Evolutionary conservation across 1,140 invertebrate genomes (phyloP).

Genomic region (Plodia interpunctella): DNA sequence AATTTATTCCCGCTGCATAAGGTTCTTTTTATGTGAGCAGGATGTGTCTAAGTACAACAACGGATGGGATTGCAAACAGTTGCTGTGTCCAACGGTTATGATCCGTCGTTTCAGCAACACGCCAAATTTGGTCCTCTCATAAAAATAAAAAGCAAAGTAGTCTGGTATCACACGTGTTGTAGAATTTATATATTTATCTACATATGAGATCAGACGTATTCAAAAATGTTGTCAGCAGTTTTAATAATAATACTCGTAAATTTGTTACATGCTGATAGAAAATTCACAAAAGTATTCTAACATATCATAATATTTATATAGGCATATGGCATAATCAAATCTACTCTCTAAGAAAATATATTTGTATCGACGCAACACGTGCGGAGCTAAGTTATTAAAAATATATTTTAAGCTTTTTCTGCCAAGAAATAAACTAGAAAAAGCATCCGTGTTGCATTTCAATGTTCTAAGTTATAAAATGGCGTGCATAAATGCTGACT

Average conservation of each 20-base stretch:
- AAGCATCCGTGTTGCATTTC: no score
- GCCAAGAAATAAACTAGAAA: no score
- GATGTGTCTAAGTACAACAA: slow-evolving; percentile 38
- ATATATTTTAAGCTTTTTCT: not conserved
- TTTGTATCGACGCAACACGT: no score
- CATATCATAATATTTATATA: no score
- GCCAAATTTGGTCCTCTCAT: slow-evolving; percentile 62
- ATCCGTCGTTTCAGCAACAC: slow-evolving; percentile 60
- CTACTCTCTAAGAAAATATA: no score
- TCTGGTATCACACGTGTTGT: slow-evolving; percentile 46
- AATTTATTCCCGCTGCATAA: slow-evolving; percentile 16
- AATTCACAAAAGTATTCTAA: no score
- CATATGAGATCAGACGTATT: slow-evolving; percentile 2
- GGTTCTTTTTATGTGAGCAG: slow-evolving; percentile 17
- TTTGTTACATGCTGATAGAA: no score
- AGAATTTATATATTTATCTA: slow-evolving; percentile 26
- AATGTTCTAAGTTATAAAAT: no score
- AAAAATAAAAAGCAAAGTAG: slow-evolving; percentile 64
- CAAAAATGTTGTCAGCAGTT: not conserved
- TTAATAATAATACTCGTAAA: not conserved
- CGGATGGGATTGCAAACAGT: slow-evolving; percentile 54
- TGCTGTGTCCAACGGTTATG: slow-evolving; percentile 63
- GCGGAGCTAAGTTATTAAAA: not conserved
- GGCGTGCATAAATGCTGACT: no score
- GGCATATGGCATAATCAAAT: no score